A percentile compares a stretch with the other conserved stretches of the same genome.
phyloP scores from a whole-genome alignment of 2,113 vertebrate genomes.

The Eonycteris spelaea region DNA sequence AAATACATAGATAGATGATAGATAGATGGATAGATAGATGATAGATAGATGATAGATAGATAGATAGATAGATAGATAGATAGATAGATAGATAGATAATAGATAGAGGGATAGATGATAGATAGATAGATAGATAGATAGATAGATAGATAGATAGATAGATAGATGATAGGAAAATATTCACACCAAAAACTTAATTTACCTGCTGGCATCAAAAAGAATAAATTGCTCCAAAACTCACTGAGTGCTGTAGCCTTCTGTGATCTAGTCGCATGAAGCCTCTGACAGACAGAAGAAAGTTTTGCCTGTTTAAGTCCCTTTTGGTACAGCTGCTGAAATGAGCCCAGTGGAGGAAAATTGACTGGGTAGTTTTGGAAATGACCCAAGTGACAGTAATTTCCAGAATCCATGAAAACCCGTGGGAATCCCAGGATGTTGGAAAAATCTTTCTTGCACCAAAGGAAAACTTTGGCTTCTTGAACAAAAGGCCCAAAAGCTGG shows the following conservation, averaged over 20 bases:
- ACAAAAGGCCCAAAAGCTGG: conserved; percentile 9
- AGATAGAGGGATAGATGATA: no score
- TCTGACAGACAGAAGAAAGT: neutral
- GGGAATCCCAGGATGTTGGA: conserved; percentile 66
- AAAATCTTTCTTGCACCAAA: conserved; percentile 61
- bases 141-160: neutral
- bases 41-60: no score
- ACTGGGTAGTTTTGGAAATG: conserved; percentile 60
- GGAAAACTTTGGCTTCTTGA: neutral
- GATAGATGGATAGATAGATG: neutral
- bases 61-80: no score
- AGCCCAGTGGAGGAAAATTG: conserved; percentile 62
- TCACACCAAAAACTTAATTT: neutral
- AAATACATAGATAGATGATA: no score
- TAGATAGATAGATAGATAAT: no score
- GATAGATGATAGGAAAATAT: no score
- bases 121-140: no score
- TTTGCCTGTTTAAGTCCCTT: neutral
- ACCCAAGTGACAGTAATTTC: conserved; percentile 50
- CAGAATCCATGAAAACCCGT: neutral
- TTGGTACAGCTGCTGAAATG: conserved; percentile 40
- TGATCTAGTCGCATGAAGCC: neutral
- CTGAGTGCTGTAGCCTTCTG: neutral
- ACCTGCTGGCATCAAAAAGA: neutral
- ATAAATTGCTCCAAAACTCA: neutral